Evolutionary conservation across 2,888 invertebrate genomes (phyloP), one percentile per base, ranked within the genome.

Genomic region (Girardia tigrina): DNA sequence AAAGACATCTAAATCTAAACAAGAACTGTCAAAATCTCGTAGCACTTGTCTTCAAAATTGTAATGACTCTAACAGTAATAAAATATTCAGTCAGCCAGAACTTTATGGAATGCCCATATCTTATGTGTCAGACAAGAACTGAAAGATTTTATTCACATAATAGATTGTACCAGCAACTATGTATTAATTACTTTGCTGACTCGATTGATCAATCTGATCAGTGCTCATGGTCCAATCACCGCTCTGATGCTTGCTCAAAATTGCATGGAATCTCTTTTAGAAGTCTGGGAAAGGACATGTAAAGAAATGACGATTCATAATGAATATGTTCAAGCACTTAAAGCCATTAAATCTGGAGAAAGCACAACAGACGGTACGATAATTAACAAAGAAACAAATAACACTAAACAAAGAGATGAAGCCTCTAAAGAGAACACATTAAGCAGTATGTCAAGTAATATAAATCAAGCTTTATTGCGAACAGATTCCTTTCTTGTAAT

Each of bases 81-180:
- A 56, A 20, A 26, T 14, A 77, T 79, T 20, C 78, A 90, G 36
- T 86, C 88, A 77, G 88, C 90, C 77, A 86, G 95, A 28, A 90
- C 92, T 80, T 85, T 94, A 0, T 97, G 95, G 95, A 92, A 93
- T 0, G 93, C 92, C 0, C 94, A 95, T 85, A 86, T 95, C 69
- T 92, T 93, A 83, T 90, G 91, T 0, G 88, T 93, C 77, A 89
- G 90, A 8, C 86, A 86, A 73, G 89, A 90, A 79, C 83, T 85
- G 26, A 85, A 86, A 78, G 84, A 86, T 74, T 80, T 87, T 73
- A 84, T 87, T 71, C 81, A 82, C 23, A 82, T 81, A 6, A 74
- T 12, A 8, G 74, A 70, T 12, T 83, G 83, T 1, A 84, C 83
- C 77, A 84, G 83, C 70, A 84, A 83, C 79, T 85, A 84, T 75